phyloP scores from a whole-genome alignment of 2,797 vertebrate genomes.

The Octomys mimax region DNA sequence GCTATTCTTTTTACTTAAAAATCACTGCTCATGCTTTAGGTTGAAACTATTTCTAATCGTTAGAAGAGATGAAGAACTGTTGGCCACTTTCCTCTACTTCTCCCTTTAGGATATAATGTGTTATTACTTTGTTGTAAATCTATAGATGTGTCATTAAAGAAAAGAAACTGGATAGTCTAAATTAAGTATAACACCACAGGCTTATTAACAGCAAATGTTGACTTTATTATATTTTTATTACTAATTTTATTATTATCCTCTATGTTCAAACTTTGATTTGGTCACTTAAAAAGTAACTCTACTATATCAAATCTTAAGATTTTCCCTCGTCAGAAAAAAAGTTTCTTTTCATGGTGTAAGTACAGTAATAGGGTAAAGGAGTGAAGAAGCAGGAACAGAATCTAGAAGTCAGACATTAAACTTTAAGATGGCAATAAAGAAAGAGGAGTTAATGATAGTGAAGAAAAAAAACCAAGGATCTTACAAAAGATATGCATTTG shows the following conservation, averaged over 20 bases:
- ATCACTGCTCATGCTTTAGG: neutral
- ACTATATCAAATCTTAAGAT: neutral
- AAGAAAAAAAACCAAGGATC: neutral
- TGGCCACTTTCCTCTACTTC: neutral
- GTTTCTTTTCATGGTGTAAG: neutral
- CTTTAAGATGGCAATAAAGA: conserved; percentile 13
- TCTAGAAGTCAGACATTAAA: neutral
- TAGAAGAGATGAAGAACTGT: neutral
- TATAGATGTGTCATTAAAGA: neutral
- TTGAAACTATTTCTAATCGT: neutral
- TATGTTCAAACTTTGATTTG: conserved; percentile 9
- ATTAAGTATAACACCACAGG: conserved; percentile 10
- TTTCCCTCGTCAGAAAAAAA: neutral
- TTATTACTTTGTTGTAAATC: neutral
- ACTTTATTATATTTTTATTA: neutral
- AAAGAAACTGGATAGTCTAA: neutral
- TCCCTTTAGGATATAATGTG: neutral
- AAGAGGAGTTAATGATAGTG: neutral
- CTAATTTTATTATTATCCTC: neutral
- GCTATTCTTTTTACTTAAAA: neutral
- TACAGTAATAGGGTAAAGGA: neutral
- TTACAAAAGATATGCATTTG: conserved; percentile 19
- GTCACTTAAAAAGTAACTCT: neutral
- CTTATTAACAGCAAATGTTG: neutral
- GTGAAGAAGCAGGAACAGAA: neutral